These are phyloP conservation scores for Microctonus hyperodae DNA, from an alignment of 2,888 invertebrate species.

Conservation along the genomic window DNA sequence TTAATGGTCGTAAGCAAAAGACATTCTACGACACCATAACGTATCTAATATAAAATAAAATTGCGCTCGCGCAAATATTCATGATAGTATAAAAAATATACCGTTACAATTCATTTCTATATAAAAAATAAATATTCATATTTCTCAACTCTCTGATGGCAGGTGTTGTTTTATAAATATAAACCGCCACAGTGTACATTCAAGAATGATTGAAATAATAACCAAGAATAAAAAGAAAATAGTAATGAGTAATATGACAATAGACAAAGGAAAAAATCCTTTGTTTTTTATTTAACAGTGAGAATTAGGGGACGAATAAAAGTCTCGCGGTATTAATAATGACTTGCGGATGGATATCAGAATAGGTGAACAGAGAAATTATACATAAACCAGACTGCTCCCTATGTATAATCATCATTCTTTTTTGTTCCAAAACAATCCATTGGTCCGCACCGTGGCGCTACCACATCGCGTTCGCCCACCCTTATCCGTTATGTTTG, in stretches of 20 bases:
- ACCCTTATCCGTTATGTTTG: neutral
- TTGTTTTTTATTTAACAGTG: too few species aligned
- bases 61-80: too few species aligned
- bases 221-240: neutral
- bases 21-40: neutral
- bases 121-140: too few species aligned
- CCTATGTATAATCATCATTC: neutral
- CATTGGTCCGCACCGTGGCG: constrained; percentile 1
- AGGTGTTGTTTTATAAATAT: neutral
- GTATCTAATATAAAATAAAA: neutral
- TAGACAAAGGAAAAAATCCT: neutral
- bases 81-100: too few species aligned
- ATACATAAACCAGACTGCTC: neutral
- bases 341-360: constrained; percentile 15
- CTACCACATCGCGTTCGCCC: neutral
- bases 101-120: too few species aligned
- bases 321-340: constrained; percentile 19
- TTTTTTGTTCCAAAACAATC: neutral
- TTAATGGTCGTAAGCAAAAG: neutral
- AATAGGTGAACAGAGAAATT: constrained; percentile 4
- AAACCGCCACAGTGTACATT: neutral
- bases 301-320: neutral
- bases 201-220: neutral
- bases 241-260: neutral
- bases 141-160: too few species aligned